Base-by-base conservation (phyloP, 2,113 vertebrate species). In the Heptranchias perlo region DNA sequence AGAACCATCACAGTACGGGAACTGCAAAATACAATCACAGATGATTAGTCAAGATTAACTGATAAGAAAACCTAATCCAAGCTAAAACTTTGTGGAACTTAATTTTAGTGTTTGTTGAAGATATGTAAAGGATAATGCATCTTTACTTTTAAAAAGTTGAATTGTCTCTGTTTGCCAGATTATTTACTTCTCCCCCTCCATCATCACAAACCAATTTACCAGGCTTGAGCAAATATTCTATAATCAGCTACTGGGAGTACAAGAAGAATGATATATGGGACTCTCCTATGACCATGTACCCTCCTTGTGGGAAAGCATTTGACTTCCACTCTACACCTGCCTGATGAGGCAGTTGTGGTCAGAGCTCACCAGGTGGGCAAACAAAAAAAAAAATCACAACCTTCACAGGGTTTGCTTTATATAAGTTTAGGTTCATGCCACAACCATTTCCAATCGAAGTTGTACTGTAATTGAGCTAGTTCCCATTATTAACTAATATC, bases 1-100 rank as follows among this genome's bases (percentile, higher is more conserved):
- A 92, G 98, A 86, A 0, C 98, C 98, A 39, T 98, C 98, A 11
- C 98, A 98, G 96, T 96, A 98, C 0, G 98, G 98, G 96, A 98
- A 98, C 98, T 98, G 96, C 25, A 95, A 78, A 96, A 64, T 31
- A 73, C 28, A 95, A 49, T 69, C 93, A 69, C 64, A 69, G 64
- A 95, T 64, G 58, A 62, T 93, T 93, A 93, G 58, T 93, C 14
- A 93, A 62, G 58, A 93, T 93, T 61, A 62, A 93, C 49, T 35
- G 25, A 89, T 58, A 47, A 62, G 39, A 64, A 62, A 21, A 93
- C n/a, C n/a, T 62, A 39, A 16, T 18, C 89, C 4, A 62, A 1
- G 5, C 16, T 64, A 39, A 93, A 62, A 21, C n/a, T 62, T 39
- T 39, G n/a, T 18, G 14, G 14, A 61, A 14, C 4, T 61, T 92